These are phyloP conservation scores for Ophiodon elongatus DNA, from an alignment of 2,113 vertebrate genomes.

Conservation along the genomic window DNA sequence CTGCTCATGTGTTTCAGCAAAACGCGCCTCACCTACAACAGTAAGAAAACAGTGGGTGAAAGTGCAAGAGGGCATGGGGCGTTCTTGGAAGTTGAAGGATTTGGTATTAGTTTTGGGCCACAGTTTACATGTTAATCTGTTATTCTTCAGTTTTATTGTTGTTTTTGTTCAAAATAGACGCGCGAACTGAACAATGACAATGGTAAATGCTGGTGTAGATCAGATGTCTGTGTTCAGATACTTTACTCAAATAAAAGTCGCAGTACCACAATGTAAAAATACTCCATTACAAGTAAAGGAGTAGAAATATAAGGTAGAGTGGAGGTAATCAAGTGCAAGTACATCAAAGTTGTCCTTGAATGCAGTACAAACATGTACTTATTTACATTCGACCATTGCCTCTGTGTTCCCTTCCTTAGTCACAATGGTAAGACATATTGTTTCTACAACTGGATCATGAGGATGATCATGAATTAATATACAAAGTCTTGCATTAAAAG, in stretches of 20 bases:
- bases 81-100: background rate
- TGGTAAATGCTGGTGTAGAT: background rate
- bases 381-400: background rate
- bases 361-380: background rate
- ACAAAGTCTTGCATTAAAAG: background rate
- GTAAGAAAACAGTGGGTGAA: slow-evolving; percentile 83
- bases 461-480: background rate
- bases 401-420: background rate
- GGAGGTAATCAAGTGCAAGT: background rate
- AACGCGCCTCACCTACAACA: slow-evolving; percentile 95
- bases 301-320: background rate
- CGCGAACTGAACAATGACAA: background rate
- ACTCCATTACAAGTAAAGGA: background rate
- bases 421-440: background rate
- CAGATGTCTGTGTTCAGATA: background rate
- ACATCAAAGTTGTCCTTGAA: background rate
- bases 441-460: background rate
- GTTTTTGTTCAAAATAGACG: background rate
- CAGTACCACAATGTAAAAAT: background rate
- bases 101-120: background rate
- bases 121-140: background rate
- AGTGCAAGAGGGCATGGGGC: background rate
- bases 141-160: background rate
- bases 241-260: background rate
- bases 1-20: slow-evolving; percentile 98